Percentiles rank a stretch among this genome's conserved stretches.
These are phyloP conservation scores for Paramuricea clavata DNA, from an alignment of 92 coral and sea anemone genomes.

Conservation along the genomic window DNA sequence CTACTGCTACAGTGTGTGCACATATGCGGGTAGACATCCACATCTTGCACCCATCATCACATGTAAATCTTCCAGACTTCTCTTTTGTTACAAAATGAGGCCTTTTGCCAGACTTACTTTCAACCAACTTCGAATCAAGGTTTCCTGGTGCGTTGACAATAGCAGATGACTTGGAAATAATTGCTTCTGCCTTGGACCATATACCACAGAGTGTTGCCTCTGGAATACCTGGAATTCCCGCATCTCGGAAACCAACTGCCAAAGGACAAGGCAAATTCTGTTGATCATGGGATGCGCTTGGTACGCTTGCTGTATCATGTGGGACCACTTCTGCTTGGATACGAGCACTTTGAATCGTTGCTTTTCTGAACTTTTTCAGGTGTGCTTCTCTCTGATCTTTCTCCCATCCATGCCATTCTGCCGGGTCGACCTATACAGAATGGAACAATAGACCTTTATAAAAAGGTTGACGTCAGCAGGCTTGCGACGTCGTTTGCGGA, in stretches of 20 bases:
- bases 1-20: slow-evolving; percentile 59
- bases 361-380: slow-evolving; percentile 57
- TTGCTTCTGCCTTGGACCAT: slow-evolving; percentile 39
- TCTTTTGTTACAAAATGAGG: slow-evolving; percentile 62
- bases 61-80: slow-evolving; percentile 45
- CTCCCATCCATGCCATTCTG: slow-evolving; percentile 66
- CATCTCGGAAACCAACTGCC: background rate
- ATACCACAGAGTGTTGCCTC: slow-evolving; percentile 38
- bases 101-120: slow-evolving; percentile 58
- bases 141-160: slow-evolving; percentile 63
- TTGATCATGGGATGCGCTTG: background rate
- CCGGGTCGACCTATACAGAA: slow-evolving; percentile 57
- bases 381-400: slow-evolving; percentile 52
- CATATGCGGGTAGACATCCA: slow-evolving; percentile 61
- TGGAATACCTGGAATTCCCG: slow-evolving; percentile 44
- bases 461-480: background rate
- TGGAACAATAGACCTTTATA: background rate
- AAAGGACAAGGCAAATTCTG: background rate
- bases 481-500: background rate
- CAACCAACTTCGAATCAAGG: slow-evolving; percentile 40
- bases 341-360: background rate
- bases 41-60: slow-evolving; percentile 63
- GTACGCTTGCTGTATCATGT: background rate
- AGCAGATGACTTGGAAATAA: slow-evolving; percentile 41
- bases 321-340: slow-evolving; percentile 11